A percentile compares a stretch with the other conserved stretches of the same genome.
Conservation (phyloP, 1,140 invertebrate species). For the Onthophagus taurus region DNA sequence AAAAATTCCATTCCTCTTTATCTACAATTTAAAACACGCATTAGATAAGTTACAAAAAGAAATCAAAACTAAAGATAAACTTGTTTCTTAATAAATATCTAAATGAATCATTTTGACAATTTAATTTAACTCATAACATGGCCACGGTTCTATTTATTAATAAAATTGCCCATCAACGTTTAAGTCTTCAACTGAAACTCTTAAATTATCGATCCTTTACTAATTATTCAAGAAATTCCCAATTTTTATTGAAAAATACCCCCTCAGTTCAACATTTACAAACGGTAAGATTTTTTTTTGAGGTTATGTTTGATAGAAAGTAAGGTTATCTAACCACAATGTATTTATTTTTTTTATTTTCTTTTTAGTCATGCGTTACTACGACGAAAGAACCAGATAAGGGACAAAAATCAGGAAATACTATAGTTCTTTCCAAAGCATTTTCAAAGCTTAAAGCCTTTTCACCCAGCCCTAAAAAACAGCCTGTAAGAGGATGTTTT, state of each 20-base stretch:
- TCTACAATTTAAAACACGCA: no score
- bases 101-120: no score
- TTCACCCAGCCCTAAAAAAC: constrained; percentile 25
- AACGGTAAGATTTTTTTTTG: constrained; percentile 11
- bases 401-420: constrained; percentile 15
- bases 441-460: constrained; percentile 20
- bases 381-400: constrained; percentile 10
- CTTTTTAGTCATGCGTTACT: constrained; percentile 14
- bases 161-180: constrained; percentile 33
- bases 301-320: constrained; percentile 14
- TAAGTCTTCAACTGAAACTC: constrained; percentile 8
- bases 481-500: constrained; percentile 63
- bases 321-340: no score
- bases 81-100: no score
- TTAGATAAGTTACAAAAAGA: no score
- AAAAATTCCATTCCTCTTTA: no score
- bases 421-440: constrained; percentile 23
- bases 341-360: no score
- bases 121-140: constrained; percentile 8
- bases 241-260: constrained; percentile 10
- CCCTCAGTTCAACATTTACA: constrained; percentile 7
- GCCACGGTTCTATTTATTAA: constrained; percentile 15
- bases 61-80: no score
- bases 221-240: constrained; percentile 1
- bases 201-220: constrained; percentile 10